These are phyloP conservation scores for Echeneis naucrates DNA, from an alignment of 2,797 vertebrate genomes.

Conservation along the genomic window DNA sequence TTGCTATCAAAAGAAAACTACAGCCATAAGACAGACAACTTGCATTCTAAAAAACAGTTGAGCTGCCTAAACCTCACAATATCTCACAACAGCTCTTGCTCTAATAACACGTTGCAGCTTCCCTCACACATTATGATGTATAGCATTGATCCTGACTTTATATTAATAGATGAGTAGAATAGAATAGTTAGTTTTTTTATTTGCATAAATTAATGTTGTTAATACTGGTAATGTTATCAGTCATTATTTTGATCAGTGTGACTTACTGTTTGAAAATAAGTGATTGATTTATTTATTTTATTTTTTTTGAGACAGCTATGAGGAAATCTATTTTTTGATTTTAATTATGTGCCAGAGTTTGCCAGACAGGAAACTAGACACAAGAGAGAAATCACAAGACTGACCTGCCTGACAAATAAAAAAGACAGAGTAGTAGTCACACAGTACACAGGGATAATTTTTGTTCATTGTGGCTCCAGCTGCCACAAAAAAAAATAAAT, in stretches of 20 bases:
- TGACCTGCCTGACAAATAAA: not conserved
- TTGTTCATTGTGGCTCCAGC: slow-evolving; percentile 8
- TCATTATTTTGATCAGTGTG: slow-evolving; percentile 32
- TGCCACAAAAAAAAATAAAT: too few species aligned
- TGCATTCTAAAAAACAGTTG: not conserved
- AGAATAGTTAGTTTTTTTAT: too few species aligned
- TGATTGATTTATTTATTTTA: too few species aligned
- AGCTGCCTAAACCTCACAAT: not conserved
- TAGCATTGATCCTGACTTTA: not conserved
- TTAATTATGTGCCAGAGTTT: not conserved
- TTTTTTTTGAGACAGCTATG: slow-evolving; percentile 9
- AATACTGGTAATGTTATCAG: slow-evolving; percentile 68
- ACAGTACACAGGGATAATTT: not conserved
- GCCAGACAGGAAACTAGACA: slow-evolving; percentile 8
- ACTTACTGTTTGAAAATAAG: not conserved
- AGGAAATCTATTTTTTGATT: slow-evolving; percentile 3
- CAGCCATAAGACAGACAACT: not conserved
- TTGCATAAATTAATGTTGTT: too few species aligned
- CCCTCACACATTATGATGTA: too few species aligned
- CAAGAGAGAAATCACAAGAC: not conserved
- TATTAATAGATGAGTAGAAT: too few species aligned
- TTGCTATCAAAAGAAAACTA: not conserved
- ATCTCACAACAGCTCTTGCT: not conserved
- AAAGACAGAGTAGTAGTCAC: too few species aligned
- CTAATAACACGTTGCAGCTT: not conserved